Conservation (phyloP, 1,140 invertebrate species). For the Adoxophyes honmai region DNA sequence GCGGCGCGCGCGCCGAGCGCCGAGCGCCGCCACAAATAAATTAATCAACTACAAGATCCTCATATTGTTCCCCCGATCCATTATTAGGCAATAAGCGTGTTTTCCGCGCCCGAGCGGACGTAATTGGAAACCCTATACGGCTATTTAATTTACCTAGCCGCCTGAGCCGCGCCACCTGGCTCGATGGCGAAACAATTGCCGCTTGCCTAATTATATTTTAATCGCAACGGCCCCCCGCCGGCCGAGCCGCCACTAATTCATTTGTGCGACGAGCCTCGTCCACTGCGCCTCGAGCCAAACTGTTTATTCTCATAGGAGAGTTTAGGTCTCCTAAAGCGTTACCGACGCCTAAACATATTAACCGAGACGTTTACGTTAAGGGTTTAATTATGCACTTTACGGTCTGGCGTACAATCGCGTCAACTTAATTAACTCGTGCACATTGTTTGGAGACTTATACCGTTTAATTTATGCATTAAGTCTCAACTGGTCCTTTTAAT, state of each 20-base stretch:
- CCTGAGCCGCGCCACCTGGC: conserved; percentile 58
- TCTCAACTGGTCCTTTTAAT: conserved; percentile 47
- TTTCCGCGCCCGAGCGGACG: conserved; percentile 43
- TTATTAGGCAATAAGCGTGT: conserved; percentile 64
- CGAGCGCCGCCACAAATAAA: conserved; percentile 29
- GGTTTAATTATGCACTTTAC: conserved; percentile 68
- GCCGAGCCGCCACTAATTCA: conserved; percentile 58
- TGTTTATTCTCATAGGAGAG: conserved; percentile 74
- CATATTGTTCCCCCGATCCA: conserved; percentile 46
- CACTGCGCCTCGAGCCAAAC: conserved; percentile 43
- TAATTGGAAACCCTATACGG: conserved; percentile 68
- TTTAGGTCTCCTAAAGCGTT: conserved; percentile 73
- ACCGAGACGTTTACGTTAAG: conserved; percentile 68
- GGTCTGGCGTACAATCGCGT: conserved; percentile 54
- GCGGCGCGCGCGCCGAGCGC: background rate
- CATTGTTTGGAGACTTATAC: conserved; percentile 52
- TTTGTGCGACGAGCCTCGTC: conserved; percentile 56
- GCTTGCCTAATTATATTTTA: conserved; percentile 74
- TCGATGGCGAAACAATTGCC: conserved; percentile 72
- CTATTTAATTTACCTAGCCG: conserved; percentile 70
- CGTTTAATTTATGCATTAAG: conserved; percentile 54
- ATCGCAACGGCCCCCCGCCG: conserved; percentile 56
- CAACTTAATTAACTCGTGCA: conserved; percentile 67
- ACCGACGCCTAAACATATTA: conserved; percentile 70
- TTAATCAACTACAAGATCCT: conserved; percentile 56